Base-by-base conservation (phyloP, 2,888 invertebrate genomes). In the Polietes domitor region DNA sequence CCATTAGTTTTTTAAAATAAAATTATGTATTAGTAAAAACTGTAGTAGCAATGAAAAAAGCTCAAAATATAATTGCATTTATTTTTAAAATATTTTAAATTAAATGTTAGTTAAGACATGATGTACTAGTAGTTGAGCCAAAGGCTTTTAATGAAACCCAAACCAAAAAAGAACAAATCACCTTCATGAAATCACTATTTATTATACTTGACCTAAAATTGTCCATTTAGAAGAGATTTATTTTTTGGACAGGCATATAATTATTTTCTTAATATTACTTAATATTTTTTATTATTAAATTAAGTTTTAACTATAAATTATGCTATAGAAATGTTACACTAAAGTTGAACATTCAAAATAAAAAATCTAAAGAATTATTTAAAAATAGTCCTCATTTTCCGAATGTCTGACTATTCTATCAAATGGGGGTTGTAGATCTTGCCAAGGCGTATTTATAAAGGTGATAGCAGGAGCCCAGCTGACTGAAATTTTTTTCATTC, bases 21-120 rank as follows among this genome's bases (percentile, higher is more conserved):
- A 61, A 21, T 47, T 17, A 24, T 32, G 24, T 43, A 43, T 32
- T 47, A 65, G 41, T 12, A 70, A 71, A 24, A 26, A 15, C 68
- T 63, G 68, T 70, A 72, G 19, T 77, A 75, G 32, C 19, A 74
- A 74, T 26, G 32, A 53, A 58, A 58, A 55, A 63, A 74, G 80
- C 80, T 77, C 74, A 80, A 83, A 28, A 1, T 32, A 79, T 79
- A 82, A 65, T 26, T 74, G 83, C 83, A 83, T 83, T 83, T 83
- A 83, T 83, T 83, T 82, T 68, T 77, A 32, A 76, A 82, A 80
- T 53, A 53, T 80, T 83, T 80, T 80, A 58, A 80, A 77, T 77
- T 26, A 21, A 58, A 47, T 53, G 9, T 80, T 71, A 73, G 58
- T 68, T 41, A 43, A 68, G 32, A 41, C 21, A 65, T 21, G 41